Evolutionary conservation across 2,113 vertebrate species (phyloP), one percentile per base, ranked within the genome.

Genomic region (Corvus cornix): DNA sequence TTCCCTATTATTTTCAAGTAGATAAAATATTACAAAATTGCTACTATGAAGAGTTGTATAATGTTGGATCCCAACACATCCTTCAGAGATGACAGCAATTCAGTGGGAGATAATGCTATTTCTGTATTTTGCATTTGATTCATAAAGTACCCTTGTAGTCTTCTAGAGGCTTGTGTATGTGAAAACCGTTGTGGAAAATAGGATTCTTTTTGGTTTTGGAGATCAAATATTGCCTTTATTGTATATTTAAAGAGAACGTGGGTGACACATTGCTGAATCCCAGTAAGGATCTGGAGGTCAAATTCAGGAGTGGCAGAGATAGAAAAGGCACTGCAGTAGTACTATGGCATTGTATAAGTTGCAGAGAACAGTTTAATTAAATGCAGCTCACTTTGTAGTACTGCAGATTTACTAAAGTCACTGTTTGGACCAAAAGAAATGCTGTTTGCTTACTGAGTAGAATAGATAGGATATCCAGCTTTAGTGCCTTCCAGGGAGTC

Each of bases 1-100:
- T 84, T 92, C 67, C 27, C 68, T 94, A 49, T 88, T 95, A 90
- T 93, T 93, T 94, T 96, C 79, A 90, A 92, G 93, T 80, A 75
- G 88, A 78, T 95, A 90, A 76, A 89, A 91, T 69, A 82, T 21
- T 94, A 58, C 63, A 77, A 90, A 96, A 94, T 93, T 95, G 41
- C 52, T 81, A 41, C 73, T 88, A 8, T 77, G 52, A 93, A 74
- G 64, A 94, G 59, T 70, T 95, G 67, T 86, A 59, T 81, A 72
- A 86, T 86, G 64, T 89, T 96, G 72, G 48, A 70, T 85, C 85
- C 92, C 92, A 96, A 88, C 92, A 92, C 35, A 52, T 96, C 89
- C 16, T 84, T 95, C 93, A 95, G 68, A 86, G 68, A 37, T 90
- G 72, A 90, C 87, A 91, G 72, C 55, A 26, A 93, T 95, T 96